Evolutionary conservation across 2,888 invertebrate species (phyloP), one percentile per base, ranked within the genome.

Genomic region (Eilema griseolum): DNA sequence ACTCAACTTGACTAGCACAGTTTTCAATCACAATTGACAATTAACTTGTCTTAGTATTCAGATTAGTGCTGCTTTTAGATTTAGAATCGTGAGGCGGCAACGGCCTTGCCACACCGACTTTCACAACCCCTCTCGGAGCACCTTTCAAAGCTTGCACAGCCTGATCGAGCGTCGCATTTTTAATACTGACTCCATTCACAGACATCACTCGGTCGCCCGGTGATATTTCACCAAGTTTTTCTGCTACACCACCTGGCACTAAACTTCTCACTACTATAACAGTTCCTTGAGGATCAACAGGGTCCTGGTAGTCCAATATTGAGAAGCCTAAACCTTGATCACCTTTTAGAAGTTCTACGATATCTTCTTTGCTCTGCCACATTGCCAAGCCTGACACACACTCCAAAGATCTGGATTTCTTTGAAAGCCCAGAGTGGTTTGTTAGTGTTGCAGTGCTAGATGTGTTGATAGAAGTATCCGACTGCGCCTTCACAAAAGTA

Each of bases 321-420:
- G 99, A 99, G 96, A 99, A 99, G 76, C 99, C 99, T 75, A 99
- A 97, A 67, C 99, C 99, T 85, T 98, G 97, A 88, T 99, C 99
- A 81, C 98, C 98, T 95, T 99, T 99, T 72, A 97, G 96, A 77
- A 99, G 96, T 90, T 98, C 97, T 77, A 99, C 97, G 85, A 98
- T 97, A 83, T 99, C 98, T 75, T 99, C 97, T 86, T 98, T 98
- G 76, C 98, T 98, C 86, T 98, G 98, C 99, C 99, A 99, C 97
- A 99, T 98, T 59, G 99, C 99, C 85, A 99, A 93, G 16, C 99
- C 99, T 3, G 99, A 98, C 62, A 99, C 96, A 80, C 98, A 99
- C 95, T 99, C 99, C 79, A 99, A 94, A 4, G 99, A 99, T 66
- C 98, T 97, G n/a, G 99, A 99, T 85, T 97, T 97, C 83, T 97